phyloP scores from a whole-genome alignment of 2,888 invertebrate species.

The Drosophila prolongata region DNA sequence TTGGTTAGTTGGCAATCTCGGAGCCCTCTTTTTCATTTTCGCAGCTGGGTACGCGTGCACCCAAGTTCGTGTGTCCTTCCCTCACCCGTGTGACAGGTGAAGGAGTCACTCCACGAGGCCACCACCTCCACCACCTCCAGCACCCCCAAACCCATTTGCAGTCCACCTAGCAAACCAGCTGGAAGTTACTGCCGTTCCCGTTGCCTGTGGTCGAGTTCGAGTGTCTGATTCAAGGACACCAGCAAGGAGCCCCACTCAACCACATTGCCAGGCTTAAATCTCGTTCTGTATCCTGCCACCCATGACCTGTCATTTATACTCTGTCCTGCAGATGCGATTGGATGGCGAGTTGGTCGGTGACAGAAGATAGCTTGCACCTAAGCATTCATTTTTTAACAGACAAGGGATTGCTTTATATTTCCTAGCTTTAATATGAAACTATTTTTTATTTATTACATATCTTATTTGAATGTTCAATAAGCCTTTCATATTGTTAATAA shows the following conservation, averaged over 20 bases:
- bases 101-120: slow-evolving; percentile 58
- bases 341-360: slow-evolving; percentile 15
- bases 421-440: too few species aligned
- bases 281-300: slow-evolving; percentile 27
- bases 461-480: too few species aligned
- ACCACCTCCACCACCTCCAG: slow-evolving; percentile 18
- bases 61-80: slow-evolving; percentile 20
- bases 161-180: slow-evolving; percentile 1
- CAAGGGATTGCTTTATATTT: too few species aligned
- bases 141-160: slow-evolving; percentile 1
- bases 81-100: slow-evolving; percentile 54
- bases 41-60: slow-evolving; percentile 50
- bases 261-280: slow-evolving; percentile 53
- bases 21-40: slow-evolving; percentile 28
- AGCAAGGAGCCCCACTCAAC: slow-evolving; percentile 39
- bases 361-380: not conserved
- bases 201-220: slow-evolving; percentile 27
- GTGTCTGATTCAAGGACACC: slow-evolving; percentile 46
- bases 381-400: not conserved
- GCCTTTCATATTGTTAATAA: too few species aligned
- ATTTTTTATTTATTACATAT: too few species aligned
- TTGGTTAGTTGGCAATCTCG: slow-evolving; percentile 59
- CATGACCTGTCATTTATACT: slow-evolving; percentile 34
- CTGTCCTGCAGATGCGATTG: slow-evolving; percentile 10
- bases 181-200: slow-evolving; percentile 22